phyloP scores from a whole-genome alignment of 1,140 invertebrate genomes.

The Drosophila prosaltans region DNA sequence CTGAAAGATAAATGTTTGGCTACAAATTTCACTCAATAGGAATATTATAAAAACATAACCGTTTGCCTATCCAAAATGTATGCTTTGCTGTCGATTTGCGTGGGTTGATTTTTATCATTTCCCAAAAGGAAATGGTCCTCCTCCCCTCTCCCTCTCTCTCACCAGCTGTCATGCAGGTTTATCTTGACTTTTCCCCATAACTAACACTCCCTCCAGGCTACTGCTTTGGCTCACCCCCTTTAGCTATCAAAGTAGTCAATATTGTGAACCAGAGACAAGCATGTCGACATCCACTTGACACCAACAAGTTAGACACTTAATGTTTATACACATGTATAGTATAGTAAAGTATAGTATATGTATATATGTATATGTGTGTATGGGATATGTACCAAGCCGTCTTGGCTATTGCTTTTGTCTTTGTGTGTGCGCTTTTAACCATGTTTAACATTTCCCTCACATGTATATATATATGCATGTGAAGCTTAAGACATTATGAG shows the following conservation, averaged over 20 bases:
- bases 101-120: conserved; percentile 26
- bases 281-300: conserved; percentile 74
- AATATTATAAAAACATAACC: conserved; percentile 5
- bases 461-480: conserved; percentile 40
- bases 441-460: conserved; percentile 63
- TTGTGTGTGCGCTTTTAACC: conserved; percentile 32
- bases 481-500: conserved; percentile 44
- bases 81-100: conserved; percentile 10
- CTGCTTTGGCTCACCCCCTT: neutral
- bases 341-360: conserved; percentile 19
- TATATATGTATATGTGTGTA: conserved; percentile 22
- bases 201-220: conserved; percentile 20
- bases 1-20: neutral
- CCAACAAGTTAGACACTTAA: conserved; percentile 69
- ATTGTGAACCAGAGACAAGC: conserved; percentile 44
- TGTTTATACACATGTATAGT: conserved; percentile 43
- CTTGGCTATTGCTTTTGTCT: conserved; percentile 8
- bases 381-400: conserved; percentile 10
- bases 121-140: conserved; percentile 1
- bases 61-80: conserved; percentile 4
- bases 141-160: neutral
- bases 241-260: conserved; percentile 46
- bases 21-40: neutral
- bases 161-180: neutral
- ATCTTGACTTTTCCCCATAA: conserved; percentile 25